Evolutionary conservation across 2,797 vertebrate genomes (phyloP).

Genomic region (Amblyraja radiata): DNA sequence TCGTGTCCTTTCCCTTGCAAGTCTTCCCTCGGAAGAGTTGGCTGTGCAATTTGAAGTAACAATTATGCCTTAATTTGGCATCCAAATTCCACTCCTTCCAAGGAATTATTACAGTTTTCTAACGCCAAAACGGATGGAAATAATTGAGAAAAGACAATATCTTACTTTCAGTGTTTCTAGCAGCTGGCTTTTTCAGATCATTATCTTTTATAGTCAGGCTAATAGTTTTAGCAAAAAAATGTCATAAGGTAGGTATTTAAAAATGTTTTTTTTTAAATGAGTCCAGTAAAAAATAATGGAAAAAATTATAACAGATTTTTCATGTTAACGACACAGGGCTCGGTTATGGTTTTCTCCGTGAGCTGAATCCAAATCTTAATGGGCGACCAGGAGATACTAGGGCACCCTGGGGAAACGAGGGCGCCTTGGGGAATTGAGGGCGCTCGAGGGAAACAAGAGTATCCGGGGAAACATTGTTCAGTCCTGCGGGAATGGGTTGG

Average conservation of each 20-base stretch:
- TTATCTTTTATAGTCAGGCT: neutral
- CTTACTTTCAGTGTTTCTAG: neutral
- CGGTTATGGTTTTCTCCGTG: neutral
- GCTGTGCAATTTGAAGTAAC: neutral
- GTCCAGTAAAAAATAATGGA: neutral
- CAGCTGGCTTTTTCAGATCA: neutral
- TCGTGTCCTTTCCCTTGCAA: neutral
- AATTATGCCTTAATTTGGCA: neutral
- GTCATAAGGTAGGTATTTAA: neutral
- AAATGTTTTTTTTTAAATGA: neutral
- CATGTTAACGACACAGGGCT: neutral
- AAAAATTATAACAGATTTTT: neutral
- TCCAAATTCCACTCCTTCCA: neutral
- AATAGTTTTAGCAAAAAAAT: neutral
- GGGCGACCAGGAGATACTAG: too few relatives aligned
- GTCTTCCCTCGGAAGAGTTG: neutral
- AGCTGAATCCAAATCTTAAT: neutral
- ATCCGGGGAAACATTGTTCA: too few relatives aligned
- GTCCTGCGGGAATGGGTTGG: too few relatives aligned
- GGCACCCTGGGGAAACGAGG: too few relatives aligned
- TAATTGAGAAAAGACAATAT: neutral
- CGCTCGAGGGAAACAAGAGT: too few relatives aligned
- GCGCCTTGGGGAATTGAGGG: too few relatives aligned
- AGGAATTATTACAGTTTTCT: neutral
- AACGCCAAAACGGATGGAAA: neutral